phyloP scores from a whole-genome alignment of 2,888 invertebrate genomes.

The Hydropsyche betteni region DNA sequence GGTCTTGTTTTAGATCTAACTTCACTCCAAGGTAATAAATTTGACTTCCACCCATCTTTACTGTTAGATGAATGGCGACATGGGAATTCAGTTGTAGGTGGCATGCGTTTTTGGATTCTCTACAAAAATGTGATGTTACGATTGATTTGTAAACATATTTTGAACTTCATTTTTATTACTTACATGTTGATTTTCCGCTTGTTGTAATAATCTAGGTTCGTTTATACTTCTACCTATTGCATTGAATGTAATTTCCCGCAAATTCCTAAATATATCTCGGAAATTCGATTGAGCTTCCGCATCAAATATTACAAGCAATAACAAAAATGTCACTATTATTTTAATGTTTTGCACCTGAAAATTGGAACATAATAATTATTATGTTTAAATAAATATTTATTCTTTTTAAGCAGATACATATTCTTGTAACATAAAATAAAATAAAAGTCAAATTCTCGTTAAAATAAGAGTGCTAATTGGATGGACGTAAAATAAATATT shows the following conservation, averaged over 20 bases:
- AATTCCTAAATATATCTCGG: slow-evolving; percentile 2
- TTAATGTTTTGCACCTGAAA: not conserved
- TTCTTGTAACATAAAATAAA: no score
- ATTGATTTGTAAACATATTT: not conserved
- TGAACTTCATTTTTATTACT: not conserved
- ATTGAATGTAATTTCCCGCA: slow-evolving; percentile 38
- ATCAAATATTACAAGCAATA: not conserved
- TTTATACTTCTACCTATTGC: slow-evolving; percentile 41
- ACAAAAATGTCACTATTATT: not conserved
- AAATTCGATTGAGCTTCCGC: not conserved
- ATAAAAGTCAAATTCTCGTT: no score
- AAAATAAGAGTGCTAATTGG: no score
- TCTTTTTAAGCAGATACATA: no score
- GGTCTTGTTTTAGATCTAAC: slow-evolving; percentile 56
- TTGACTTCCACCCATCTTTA: not conserved
- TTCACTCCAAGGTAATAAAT: slow-evolving; percentile 10
- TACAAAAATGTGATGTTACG: not conserved
- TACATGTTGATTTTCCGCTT: slow-evolving; percentile 38
- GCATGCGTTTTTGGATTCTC: slow-evolving; percentile 34
- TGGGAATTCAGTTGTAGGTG: slow-evolving; percentile 10
- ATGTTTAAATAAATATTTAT: no score
- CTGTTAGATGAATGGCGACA: slow-evolving; percentile 6
- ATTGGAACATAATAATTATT: no score
- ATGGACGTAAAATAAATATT: no score
- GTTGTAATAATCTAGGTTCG: slow-evolving; percentile 40